Evolutionary conservation across 2,113 vertebrate genomes (phyloP).

Genomic region (Ciconia stormi): DNA sequence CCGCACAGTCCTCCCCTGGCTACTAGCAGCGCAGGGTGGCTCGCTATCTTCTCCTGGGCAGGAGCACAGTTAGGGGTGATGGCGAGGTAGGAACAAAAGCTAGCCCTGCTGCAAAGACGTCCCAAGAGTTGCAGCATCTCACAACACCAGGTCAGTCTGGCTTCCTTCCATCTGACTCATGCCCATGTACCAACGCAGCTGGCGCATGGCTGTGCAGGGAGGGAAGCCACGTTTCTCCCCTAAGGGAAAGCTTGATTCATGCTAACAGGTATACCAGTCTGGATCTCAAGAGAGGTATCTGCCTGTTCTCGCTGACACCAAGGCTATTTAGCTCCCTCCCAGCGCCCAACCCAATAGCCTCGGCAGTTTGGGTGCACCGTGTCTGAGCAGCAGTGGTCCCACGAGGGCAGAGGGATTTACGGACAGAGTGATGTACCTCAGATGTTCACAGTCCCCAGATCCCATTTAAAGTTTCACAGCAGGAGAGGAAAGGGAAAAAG

Average conservation of each 20-base stretch:
- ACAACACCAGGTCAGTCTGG: not conserved
- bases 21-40: not conserved
- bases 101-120: not conserved
- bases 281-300: not conserved
- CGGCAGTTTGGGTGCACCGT: not conserved
- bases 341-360: not conserved
- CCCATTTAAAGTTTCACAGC: not conserved
- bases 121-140: not conserved
- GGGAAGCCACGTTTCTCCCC: not conserved
- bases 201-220: not conserved
- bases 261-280: not conserved
- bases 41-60: not conserved
- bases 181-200: not conserved
- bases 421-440: not conserved
- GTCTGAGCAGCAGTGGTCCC: not conserved
- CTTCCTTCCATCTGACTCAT: not conserved
- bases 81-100: not conserved
- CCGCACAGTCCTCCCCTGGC: no score
- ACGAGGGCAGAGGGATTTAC: not conserved
- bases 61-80: accelerated
- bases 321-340: not conserved
- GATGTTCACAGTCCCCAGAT: not conserved
- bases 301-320: not conserved
- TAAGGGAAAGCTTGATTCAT: not conserved
- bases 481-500: not conserved